Conservation (phyloP, 2,113 vertebrate genomes). For the Alexandromys fortis region DNA sequence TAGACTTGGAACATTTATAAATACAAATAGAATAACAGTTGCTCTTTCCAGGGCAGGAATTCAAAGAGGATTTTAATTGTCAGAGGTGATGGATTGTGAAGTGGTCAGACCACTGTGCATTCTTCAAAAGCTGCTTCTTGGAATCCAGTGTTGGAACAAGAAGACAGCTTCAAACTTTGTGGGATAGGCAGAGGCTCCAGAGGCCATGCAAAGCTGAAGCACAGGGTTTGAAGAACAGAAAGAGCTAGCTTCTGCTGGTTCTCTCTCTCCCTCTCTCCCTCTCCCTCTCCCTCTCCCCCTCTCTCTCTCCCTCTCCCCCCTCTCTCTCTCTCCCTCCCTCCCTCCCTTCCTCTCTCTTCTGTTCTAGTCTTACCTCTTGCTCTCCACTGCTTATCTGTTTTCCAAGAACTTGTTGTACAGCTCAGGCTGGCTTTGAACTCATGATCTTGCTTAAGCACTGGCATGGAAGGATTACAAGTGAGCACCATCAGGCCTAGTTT, state of each 20-base stretch:
- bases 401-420: neutral
- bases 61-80: slow-evolving; percentile 2
- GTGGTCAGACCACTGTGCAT: neutral
- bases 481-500: neutral
- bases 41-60: neutral
- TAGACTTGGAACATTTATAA: neutral
- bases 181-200: neutral
- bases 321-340: accelerated
- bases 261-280: neutral
- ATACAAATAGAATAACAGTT: slow-evolving; percentile 1
- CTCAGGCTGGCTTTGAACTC: neutral
- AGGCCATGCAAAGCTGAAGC: neutral
- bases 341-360: too few relatives aligned
- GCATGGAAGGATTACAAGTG: neutral
- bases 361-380: too few relatives aligned
- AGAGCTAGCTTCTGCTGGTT: neutral
- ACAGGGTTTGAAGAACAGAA: neutral
- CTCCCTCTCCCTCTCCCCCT: too few relatives aligned
- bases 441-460: too few relatives aligned
- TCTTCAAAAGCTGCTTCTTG: neutral
- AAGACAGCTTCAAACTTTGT: neutral
- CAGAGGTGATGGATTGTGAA: neutral
- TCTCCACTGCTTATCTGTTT: neutral
- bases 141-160: neutral
- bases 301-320: too few relatives aligned